Evolutionary conservation across 2,888 invertebrate species (phyloP), one percentile per base, ranked within the genome.

Genomic region (Balanococcus diminutus): DNA sequence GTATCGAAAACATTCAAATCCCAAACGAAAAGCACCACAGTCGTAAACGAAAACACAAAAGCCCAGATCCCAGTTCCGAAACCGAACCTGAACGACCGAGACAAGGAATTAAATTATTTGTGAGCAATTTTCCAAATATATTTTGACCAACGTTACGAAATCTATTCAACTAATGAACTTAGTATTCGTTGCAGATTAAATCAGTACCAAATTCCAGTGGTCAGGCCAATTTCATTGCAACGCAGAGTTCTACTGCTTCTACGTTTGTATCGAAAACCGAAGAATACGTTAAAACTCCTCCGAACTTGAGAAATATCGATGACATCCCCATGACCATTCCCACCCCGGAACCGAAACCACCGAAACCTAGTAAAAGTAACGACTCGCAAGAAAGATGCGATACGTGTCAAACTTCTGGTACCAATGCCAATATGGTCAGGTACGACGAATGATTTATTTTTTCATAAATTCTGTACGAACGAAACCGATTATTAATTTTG

Each of bases 191-290:
- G 84, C 89, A 94, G 94, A 94, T 95, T 87, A 95, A 95, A 89
- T 94, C 95, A 4, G 94, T 95, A 88, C 94, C 94, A 4, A 92
- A 95, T 89, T 95, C 95, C 22, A 95, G 94, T 86, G 95, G 96
- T 9, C 86, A 82, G 22, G 67, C 86, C 56, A 86, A 86, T 82
- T 86, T 85, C 42, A 79, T 85, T n/a, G 85, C 85, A 46, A 82
- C 86, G 0, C 86, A 32, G 16, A 82, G 42, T 67, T 86, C 86
- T n/a, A 82, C 42, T 28, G 72, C 36, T 36, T 86, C 86, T 67
- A 86, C 86, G 14, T 86, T 86, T 31, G 86, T 86, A 2, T 56
- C 86, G 9, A 86, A 82, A 86, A 86, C 86, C 6, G 86, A 86
- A 82, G 86, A 86, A 72, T 86, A 86, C 31, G 72, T 86, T 25